Base-by-base conservation (phyloP, 2,888 invertebrate genomes). In the Odontothrips loti region DNA sequence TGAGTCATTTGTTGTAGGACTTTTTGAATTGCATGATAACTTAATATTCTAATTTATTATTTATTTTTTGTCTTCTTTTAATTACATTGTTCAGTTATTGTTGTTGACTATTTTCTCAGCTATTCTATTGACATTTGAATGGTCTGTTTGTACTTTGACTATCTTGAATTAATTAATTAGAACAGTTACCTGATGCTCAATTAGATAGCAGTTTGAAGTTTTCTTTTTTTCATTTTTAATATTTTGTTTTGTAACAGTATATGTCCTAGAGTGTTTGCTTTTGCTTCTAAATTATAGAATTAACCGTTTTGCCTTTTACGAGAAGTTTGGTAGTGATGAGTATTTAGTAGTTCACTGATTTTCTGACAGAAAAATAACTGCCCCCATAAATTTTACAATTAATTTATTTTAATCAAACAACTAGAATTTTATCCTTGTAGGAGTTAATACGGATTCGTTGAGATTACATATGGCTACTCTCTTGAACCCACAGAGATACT, bases 291-390 rank as follows among this genome's bases (percentile, higher is more conserved):
- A 17, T 58, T 80, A 58, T 27, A 29, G 23, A 29, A 12, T 79
- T 79, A 79, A 47, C 48, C 20, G 29, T 80, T 80, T 80, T 48
- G 11, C 17, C 58, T 80, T 80, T 80, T 80, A 34, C 6, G 11
- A 8, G 20, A 47, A 58, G 48, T 80, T 17, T 48, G 27, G 58
- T 80, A 58, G 34, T 80, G 58, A 80, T 80, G 80, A 48, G 23
- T 80, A 23, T 48, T 47, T 48, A 27, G 80, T 48, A 80, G 75
- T 80, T n/a, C 11, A 12, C 68, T 51, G 63, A 47, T 27, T 68
- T 34, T n/a, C 11, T 12, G 11, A 2, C 6, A 43, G 2, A 43
- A 43, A 6, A 6, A 6, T 43, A 43, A 4, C 34, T 6, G 6
- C 34, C 6, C 34, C 34, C 34, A 43, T 43, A 43, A 2, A 23